Evolutionary conservation across 2,797 vertebrate species (phyloP).

Genomic region (Decapterus maruadsi): DNA sequence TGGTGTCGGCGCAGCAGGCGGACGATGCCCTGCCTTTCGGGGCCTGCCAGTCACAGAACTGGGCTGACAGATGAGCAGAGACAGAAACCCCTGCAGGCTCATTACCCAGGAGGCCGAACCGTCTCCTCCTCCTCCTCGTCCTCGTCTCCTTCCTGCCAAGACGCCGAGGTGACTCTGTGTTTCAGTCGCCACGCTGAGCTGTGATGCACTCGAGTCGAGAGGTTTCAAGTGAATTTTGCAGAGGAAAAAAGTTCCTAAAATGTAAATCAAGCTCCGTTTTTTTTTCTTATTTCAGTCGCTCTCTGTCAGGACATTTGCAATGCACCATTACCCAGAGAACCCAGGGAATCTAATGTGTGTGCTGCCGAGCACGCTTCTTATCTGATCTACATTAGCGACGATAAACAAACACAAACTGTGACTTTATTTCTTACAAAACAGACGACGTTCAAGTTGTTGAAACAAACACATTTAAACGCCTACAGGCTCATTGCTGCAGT

Average conservation of each 20-base stretch:
- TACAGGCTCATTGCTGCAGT: not conserved
- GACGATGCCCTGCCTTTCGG: slow-evolving; percentile 25
- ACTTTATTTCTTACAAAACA: not conserved
- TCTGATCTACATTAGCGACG: not conserved
- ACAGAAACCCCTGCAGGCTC: slow-evolving; percentile 54
- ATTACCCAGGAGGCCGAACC: slow-evolving; percentile 59
- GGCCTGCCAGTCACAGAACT: slow-evolving; percentile 55
- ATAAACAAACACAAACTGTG: not conserved
- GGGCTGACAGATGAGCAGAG: slow-evolving; percentile 49
- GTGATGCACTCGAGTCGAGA: slow-evolving; percentile 21
- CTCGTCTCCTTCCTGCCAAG: slow-evolving; percentile 16
- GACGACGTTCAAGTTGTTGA: not conserved
- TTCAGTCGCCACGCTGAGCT: slow-evolving; percentile 13
- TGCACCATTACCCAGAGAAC: not conserved
- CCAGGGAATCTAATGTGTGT: not conserved
- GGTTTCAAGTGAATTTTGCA: slow-evolving; percentile 14
- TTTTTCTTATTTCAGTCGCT: not conserved
- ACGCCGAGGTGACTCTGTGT: slow-evolving; percentile 26
- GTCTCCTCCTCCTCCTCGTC: slow-evolving; percentile 20
- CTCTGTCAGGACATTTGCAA: not conserved
- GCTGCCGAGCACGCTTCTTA: not conserved
- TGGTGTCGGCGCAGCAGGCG: slow-evolving; percentile 39
- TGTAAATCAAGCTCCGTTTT: not conserved
- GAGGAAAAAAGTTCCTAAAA: slow-evolving; percentile 5
- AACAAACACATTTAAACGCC: not conserved